phyloP scores from a whole-genome alignment of 2,797 vertebrate genomes.

The Sandelia bainsii region DNA sequence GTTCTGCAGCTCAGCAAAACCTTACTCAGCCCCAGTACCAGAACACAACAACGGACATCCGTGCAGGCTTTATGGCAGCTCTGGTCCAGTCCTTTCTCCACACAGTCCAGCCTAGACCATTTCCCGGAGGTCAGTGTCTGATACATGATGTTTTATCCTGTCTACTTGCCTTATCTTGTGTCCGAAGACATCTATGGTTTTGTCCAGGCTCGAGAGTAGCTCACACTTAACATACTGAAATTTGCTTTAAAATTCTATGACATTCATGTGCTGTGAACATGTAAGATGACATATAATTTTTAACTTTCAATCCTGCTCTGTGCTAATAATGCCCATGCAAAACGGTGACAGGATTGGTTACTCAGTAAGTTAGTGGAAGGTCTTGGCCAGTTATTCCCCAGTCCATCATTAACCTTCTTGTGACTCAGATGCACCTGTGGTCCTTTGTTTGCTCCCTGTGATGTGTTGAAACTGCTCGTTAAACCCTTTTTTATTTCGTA shows the following conservation, averaged over 20 bases:
- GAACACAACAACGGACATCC: background rate
- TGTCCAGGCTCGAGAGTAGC: background rate
- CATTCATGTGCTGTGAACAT: background rate
- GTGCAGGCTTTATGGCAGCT: constrained; percentile 69
- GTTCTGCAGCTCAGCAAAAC: constrained; percentile 52
- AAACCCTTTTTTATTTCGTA: background rate
- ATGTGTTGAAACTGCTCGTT: background rate
- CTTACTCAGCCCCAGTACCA: constrained; percentile 71
- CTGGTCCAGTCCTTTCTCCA: constrained; percentile 86
- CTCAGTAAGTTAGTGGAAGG: constrained; percentile 30
- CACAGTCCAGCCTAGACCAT: constrained; percentile 85
- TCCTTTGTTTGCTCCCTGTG: constrained; percentile 1
- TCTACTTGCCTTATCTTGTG: background rate
- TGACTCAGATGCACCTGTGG: background rate
- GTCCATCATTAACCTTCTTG: constrained; percentile 60
- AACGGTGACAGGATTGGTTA: constrained; percentile 17
- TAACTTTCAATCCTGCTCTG: constrained; percentile 1
- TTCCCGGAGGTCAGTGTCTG: constrained; percentile 85
- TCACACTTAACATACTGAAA: background rate
- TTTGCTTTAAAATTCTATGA: constrained; percentile 22
- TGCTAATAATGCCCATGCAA: background rate
- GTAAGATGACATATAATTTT: background rate
- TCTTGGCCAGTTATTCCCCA: background rate
- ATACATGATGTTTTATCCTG: background rate
- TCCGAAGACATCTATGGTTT: background rate